Base-by-base conservation (phyloP, 2,797 vertebrate species). In the Sebastes iracundus region DNA sequence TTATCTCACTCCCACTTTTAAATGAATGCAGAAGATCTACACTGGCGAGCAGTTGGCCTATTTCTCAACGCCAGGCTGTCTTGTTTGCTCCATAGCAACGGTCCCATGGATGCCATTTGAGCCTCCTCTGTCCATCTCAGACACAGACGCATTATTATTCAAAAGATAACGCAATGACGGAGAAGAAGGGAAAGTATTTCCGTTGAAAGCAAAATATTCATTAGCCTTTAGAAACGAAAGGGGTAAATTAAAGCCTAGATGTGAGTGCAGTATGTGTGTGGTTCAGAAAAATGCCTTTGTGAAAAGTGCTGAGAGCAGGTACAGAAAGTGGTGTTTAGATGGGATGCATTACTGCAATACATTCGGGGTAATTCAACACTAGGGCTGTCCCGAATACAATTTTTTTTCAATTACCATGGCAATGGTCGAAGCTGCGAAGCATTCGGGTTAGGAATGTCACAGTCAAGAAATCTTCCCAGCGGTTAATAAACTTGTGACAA, bases 1-100 rank as follows among this genome's bases (percentile, higher is more conserved):
- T 93, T 95, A 93, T 94, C 94, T 89, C 85, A 84, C 85, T 91
- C 91, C 88, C 86, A 92, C 93, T 91, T 90, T 88, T 91, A 93
- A 93, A 93, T 87, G 83, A 92, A 92, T 88, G 88, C 87, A 93
- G 76, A 82, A 87, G 88, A 94, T 89, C 80, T 75, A 58, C 87
- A 56, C 80, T 53, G 84, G 77, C 73, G 65, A 91, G 83, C 87
- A 84, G 90, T 87, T 87, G 92, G 90, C 82, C 85, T 87, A 87
- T 92, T 91, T 92, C 83, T 88, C 87, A 83, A 76, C 33, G 62
- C 78, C 79, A 87, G 86, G 73, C 83, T 85, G 84, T 82, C 80
- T 49, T 27, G 79, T 82, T 79, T 78, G 82, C 79, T 79, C 85
- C 85, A 84, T 88, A 84, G 92, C 89, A 94, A 93, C 89, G 70